Evolutionary conservation across 2,113 vertebrate genomes (phyloP).

Genomic region (Thunnus maccoyii): DNA sequence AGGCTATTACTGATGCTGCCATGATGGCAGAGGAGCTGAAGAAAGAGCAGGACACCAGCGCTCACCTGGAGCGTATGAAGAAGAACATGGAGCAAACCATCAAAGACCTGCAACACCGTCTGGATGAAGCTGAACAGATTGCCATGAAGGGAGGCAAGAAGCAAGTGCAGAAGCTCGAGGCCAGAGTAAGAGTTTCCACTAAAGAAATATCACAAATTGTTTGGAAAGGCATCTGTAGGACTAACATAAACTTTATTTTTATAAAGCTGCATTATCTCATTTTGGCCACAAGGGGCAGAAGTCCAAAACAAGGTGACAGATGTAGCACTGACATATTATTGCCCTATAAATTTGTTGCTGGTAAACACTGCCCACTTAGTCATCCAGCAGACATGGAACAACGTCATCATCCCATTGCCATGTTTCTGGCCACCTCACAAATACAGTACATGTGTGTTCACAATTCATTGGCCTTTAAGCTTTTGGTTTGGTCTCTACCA

Average conservation of each 20-base stretch:
- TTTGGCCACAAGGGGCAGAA: too few species aligned
- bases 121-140: slow-evolving; percentile 90
- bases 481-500: too few species aligned
- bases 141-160: slow-evolving; percentile 89
- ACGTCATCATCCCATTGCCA: not conserved
- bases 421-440: not conserved
- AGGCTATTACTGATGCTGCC: slow-evolving; percentile 87
- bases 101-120: slow-evolving; percentile 86
- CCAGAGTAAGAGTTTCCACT: slow-evolving; percentile 69
- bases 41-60: slow-evolving; percentile 92
- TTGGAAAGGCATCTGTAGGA: not conserved
- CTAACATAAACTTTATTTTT: not conserved
- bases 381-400: not conserved
- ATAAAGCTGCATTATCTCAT: not conserved
- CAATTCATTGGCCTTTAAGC: not conserved
- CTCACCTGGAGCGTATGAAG: slow-evolving; percentile 92
- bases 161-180: slow-evolving; percentile 91
- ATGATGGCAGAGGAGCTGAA: slow-evolving; percentile 94
- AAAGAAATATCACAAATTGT: not conserved
- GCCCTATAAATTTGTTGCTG: not conserved
- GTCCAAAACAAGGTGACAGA: not conserved
- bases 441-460: not conserved
- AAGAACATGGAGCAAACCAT: slow-evolving; percentile 83
- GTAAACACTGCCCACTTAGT: not conserved
- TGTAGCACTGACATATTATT: not conserved